A percentile compares a stretch with the other conserved stretches of the same genome.
phyloP scores from a whole-genome alignment of 2,797 vertebrate genomes.

The Zalophus californianus region DNA sequence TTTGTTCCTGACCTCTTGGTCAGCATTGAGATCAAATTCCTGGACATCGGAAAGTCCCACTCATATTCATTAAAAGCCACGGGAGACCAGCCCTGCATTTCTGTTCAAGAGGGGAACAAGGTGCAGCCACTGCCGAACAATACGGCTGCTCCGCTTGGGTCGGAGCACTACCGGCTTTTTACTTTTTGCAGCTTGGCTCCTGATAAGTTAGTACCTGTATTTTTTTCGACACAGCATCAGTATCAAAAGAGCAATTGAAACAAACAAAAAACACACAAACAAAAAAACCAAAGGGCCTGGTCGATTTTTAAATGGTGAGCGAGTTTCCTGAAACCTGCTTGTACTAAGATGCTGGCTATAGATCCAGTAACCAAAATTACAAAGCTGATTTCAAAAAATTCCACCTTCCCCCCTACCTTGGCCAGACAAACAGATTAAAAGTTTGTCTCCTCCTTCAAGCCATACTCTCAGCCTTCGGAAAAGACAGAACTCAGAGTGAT shows the following conservation, averaged over 20 bases:
- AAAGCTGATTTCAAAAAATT: conserved; percentile 10
- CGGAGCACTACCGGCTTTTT: conserved; percentile 47
- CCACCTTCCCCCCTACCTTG: background rate
- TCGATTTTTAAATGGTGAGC: background rate
- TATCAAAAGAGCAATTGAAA: conserved; percentile 52
- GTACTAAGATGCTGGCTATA: background rate
- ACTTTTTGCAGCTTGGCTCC: background rate
- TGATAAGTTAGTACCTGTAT: background rate
- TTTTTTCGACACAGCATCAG: background rate
- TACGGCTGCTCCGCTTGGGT: conserved; percentile 81
- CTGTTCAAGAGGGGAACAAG: conserved; percentile 81
- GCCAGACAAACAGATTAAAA: background rate
- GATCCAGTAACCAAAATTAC: conserved; percentile 6
- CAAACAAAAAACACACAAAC: background rate
- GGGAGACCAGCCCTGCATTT: conserved; percentile 82
- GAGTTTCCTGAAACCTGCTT: background rate
- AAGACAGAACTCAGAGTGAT: background rate
- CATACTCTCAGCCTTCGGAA: background rate
- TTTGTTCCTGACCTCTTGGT: conserved; percentile 87
- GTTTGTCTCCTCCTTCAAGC: background rate
- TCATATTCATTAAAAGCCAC: conserved; percentile 87
- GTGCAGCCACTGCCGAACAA: conserved; percentile 84
- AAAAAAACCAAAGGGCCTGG: background rate
- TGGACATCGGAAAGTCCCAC: conserved; percentile 82
- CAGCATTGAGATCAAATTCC: conserved; percentile 86